Base-by-base conservation (phyloP, 2,113 vertebrate genomes). In the Rousettus leschenaultii region DNA sequence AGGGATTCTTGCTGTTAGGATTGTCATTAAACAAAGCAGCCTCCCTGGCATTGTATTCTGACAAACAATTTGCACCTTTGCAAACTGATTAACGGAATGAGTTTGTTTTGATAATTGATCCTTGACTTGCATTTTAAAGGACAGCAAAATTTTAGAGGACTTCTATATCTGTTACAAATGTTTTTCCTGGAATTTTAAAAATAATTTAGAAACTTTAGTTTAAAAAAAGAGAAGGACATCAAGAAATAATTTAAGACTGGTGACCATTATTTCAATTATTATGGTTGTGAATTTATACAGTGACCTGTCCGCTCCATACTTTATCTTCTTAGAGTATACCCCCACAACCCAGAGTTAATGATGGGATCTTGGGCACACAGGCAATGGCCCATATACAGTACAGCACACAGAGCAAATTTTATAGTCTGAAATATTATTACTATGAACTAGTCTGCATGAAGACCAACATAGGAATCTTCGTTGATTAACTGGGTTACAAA, bases 21-120 rank as follows among this genome's bases (percentile, higher is more conserved):
- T 61, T 94, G 95, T 93, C 97, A 91, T 94, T 97, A 97, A 98
- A 98, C 93, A 98, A 98, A 98, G 96, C 96, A 92, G 35, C 86
- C 43, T 97, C 86, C 19, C 86, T 97, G 84, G 86, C 83, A 97
- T 96, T 98, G 96, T 98, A 55, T 98, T 98, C 97, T 95, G 94
- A 97, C 78, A 98, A 98, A 98, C 94, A 98, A 96, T 97, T 98
- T 96, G 91, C 97, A 97, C 97, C 92, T 98, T 91, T 95, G 71
- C 96, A 98, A 98, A 97, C 78, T 97, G 97, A 98, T 97, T 97
- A 97, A 79, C 78, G 53, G 63, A 87, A 71, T 94, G 63, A 21
- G 71, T 97, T 98, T 97, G 70, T 98, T 96, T 78, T 97, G 96
- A 94, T 78, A 97, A 95, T 89, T 98, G 97, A 97, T 97, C 63